Percentiles rank a stretch among this genome's conserved stretches.
These are phyloP conservation scores for Cosmia trapezina DNA, from an alignment of 2,888 invertebrate genomes.

Conservation along the genomic window DNA sequence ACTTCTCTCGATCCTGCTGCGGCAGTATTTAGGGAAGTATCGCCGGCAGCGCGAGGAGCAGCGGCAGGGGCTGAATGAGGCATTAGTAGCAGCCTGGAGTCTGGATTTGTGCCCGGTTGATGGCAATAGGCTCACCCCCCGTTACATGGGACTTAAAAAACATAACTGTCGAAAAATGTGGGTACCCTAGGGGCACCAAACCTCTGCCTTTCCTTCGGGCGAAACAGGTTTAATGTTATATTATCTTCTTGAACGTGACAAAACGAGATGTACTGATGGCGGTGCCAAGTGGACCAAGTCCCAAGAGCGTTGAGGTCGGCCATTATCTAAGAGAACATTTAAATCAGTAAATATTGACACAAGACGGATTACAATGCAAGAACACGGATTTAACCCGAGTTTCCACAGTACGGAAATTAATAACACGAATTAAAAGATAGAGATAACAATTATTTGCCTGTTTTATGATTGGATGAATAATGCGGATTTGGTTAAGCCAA, in stretches of 20 bases:
- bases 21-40: too few relatives aligned
- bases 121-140: too few relatives aligned
- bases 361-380: neutral
- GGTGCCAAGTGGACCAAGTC: neutral
- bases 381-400: conserved; percentile 6
- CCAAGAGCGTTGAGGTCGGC: neutral
- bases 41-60: too few relatives aligned
- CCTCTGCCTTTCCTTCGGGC: neutral
- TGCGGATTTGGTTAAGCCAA: conserved; percentile 15
- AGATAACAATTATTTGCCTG: conserved; percentile 9
- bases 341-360: conserved; percentile 7
- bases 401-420: neutral
- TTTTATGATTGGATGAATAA: neutral
- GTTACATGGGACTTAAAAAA: too few relatives aligned
- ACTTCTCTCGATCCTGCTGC: too few relatives aligned
- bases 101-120: too few relatives aligned
- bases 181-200: too few relatives aligned
- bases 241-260: neutral
- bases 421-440: neutral
- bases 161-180: too few relatives aligned
- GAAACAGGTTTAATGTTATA: neutral
- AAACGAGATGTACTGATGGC: neutral
- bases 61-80: too few relatives aligned
- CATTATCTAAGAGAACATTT: conserved; percentile 6
- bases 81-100: too few relatives aligned